Base-by-base conservation (phyloP, 2,888 invertebrate genomes). In the Galeopsomyia nigrocyanea region DNA sequence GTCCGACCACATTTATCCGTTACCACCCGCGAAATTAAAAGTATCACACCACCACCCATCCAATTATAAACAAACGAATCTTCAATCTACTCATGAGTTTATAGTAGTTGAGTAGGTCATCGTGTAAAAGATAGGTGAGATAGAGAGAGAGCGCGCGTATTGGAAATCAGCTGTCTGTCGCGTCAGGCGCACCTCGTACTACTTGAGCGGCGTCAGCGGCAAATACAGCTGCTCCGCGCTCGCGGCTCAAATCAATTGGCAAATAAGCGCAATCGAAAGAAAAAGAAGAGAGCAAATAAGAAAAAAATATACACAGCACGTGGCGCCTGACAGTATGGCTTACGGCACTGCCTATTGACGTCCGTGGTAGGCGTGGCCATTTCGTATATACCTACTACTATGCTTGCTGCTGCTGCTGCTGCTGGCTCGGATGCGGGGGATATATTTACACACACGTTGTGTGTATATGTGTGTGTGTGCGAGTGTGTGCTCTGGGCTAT, bases 281-380 rank as follows among this genome's bases (percentile, higher is more conserved):
- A n/a, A 7, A 14, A 53, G 53, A 17, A 7, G 9, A 17, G 17
- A 10, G 50, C 62, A n/a, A n/a, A n/a, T n/a, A n/a, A n/a, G n/a
- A n/a, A n/a, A n/a, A n/a, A n/a, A n/a, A n/a, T n/a, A n/a, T n/a
- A n/a, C n/a, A n/a, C n/a, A n/a, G n/a, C 68, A 73, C 76, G 55
- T 57, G 75, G 68, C 55, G 58, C 76, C 26, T 57, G 67, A 63
- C 68, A 67, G 66, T 56, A 31, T 61, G 63, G 60, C 55, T 70
- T 79, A 85, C 85, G 84, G 82, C 82, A 83, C 82, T 85, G 84
- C 80, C 83, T 86, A 86, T 86, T 86, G 86, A 86, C 86, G 86
- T 86, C 82, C 81, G 79, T 80, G 79, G 87, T 87, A 83, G 87
- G 87, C 86, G 87, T 87, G 87, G 87, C 79, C 80, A 84, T 78